Conservation (phyloP, 2,888 invertebrate genomes). For the Metalampra italica region DNA sequence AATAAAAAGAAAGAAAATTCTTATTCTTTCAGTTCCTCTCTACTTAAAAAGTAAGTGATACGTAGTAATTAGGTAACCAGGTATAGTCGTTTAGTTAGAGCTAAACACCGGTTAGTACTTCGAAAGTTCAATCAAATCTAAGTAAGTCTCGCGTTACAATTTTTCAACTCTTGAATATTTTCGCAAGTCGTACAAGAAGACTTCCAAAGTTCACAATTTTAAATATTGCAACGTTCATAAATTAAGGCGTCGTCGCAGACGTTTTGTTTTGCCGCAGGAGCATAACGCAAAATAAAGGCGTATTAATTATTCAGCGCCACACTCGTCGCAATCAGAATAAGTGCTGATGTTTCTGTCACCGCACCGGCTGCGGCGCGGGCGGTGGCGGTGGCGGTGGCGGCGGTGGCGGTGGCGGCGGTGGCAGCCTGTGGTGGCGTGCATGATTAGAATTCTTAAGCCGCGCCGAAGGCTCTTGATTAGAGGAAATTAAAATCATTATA, state of each 20-base stretch:
- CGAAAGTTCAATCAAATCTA: no score
- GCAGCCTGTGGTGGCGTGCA: conserved; percentile 36
- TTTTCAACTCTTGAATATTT: no score
- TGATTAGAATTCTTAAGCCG: conserved; percentile 78
- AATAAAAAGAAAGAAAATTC: no score
- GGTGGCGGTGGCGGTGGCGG: conserved; percentile 22
- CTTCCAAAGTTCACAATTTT: no score
- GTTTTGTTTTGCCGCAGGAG: conserved; percentile 59
- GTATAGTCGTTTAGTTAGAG: no score
- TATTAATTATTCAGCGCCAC: conserved; percentile 78
- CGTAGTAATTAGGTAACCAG: no score
- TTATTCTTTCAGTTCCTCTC: no score
- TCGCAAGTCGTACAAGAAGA: no score
- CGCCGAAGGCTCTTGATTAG: conserved; percentile 77
- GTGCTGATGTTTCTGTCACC: conserved; percentile 78
- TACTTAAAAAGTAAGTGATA: no score
- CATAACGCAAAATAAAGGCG: conserved; percentile 69
- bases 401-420: conserved; percentile 28
- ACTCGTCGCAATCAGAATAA: conserved; percentile 78
- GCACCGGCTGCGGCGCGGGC: conserved; percentile 26
- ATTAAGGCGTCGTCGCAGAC: conserved; percentile 48
- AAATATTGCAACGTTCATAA: conserved; percentile 36
- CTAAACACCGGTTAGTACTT: no score
- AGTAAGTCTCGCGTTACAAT: no score
- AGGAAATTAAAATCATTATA: conserved; percentile 80